Evolutionary conservation across 2,888 invertebrate species (phyloP).

Genomic region (Latrodectus hesperus): DNA sequence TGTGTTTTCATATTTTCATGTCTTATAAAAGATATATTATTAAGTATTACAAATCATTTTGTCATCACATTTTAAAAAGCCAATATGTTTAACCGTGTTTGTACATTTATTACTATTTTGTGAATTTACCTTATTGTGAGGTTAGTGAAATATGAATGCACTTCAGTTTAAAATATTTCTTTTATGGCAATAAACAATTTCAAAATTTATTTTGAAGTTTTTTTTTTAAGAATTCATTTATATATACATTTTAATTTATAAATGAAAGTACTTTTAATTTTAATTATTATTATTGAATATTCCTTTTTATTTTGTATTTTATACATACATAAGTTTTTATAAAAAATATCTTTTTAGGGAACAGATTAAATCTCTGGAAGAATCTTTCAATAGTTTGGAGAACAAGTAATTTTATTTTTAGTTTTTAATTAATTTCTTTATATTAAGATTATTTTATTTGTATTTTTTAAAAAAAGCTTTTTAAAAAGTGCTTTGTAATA

Average conservation of each 20-base stretch:
- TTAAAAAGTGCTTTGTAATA: background rate
- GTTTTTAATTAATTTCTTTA: background rate
- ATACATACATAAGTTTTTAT: background rate
- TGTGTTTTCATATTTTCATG: too few species aligned
- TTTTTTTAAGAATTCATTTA: too few species aligned
- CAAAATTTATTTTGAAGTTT: too few species aligned
- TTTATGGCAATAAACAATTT: too few species aligned
- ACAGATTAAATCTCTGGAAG: slow-evolving; percentile 38
- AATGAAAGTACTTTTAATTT: background rate
- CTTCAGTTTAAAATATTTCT: too few species aligned
- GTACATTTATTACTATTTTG: too few species aligned
- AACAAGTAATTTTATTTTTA: slow-evolving; percentile 24
- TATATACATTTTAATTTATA: background rate
- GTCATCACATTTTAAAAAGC: too few species aligned
- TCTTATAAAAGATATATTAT: too few species aligned
- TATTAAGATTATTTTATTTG: background rate
- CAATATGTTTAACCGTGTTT: too few species aligned
- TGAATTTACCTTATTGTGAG: too few species aligned
- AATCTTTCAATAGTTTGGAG: slow-evolving; percentile 41
- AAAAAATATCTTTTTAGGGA: slow-evolving; percentile 15
- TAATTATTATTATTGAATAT: background rate
- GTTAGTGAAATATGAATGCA: too few species aligned
- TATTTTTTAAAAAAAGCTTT: background rate
- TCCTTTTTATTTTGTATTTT: background rate
- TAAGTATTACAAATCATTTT: too few species aligned